Base-by-base conservation (phyloP, 1,140 invertebrate species). In the Cephus cinctus region DNA sequence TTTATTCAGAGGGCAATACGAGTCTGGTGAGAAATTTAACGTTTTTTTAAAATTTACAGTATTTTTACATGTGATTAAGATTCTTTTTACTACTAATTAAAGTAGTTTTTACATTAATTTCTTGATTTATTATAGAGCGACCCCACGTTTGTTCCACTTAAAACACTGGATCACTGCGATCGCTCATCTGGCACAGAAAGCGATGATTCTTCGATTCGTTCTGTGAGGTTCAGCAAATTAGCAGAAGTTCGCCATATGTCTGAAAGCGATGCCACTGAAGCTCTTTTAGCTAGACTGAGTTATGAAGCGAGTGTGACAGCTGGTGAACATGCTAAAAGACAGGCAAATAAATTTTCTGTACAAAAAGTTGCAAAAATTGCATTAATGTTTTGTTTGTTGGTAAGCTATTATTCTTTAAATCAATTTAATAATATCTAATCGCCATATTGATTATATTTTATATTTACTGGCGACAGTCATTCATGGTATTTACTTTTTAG, bases 181-280 rank as follows among this genome's bases (percentile, higher is more conserved):
- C 80, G 80, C 30, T 81, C 82, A 21, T 90, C 88, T 42, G 87
- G 87, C 22, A 89, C 87, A 30, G 91, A 94, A 67, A 90, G 86
- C 58, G 89, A 92, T 75, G 90, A 92, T 63, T 85, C 86, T n/a
- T 83, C 83, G 8, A 77, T 85, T 41, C 79, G 85, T 31, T 85
- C 84, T 45, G 90, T 92, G 20, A 79, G 86, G 59, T 95, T 94
- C 67, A 92, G 83, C 63, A 91, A 90, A 75, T 68, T 94, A 47
- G 90, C 89, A 21, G 91, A 95, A 78, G 88, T 90, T 3, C 77
- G 86, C 4, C 87, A 90, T 56, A 85, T 90, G 83, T 87, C 86
- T 0, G 88, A 92, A 47, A 79, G 79, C 34, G 88, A 92, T 69
- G 92, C 91, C 11, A 86, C 87, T 5, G 91, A 94, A 62, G 90